Percentiles rank a stretch among this genome's conserved stretches.
These are phyloP conservation scores for Monomorium pharaonis DNA, from an alignment of 1,140 invertebrate species.

Conservation along the genomic window DNA sequence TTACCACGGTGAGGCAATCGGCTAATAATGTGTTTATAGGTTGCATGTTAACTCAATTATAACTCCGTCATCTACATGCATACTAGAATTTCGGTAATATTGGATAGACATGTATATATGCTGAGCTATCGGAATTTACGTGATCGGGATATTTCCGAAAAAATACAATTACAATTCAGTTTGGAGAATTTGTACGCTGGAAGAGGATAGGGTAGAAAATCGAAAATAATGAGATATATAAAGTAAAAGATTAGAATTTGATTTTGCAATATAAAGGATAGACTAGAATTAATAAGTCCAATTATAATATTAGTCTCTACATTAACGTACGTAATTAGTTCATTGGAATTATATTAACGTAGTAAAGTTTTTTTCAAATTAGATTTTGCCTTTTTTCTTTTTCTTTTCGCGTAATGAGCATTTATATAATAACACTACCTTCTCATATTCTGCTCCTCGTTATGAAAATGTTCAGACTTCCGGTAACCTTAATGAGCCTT, in stretches of 20 bases:
- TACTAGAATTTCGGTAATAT: background rate
- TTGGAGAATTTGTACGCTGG: background rate
- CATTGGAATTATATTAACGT: background rate
- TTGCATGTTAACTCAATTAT: background rate
- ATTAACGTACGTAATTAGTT: background rate
- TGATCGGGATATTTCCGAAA: background rate
- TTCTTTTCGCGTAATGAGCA: slow-evolving; percentile 11
- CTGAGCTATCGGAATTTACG: background rate
- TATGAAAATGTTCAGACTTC: slow-evolving; percentile 46
- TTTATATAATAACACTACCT: slow-evolving; percentile 39
- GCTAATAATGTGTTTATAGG: slow-evolving; percentile 58
- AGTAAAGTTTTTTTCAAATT: background rate
- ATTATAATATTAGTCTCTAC: background rate
- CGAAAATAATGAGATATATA: background rate
- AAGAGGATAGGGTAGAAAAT: background rate
- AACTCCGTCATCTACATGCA: background rate
- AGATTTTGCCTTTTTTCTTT: background rate
- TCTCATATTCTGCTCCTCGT: slow-evolving; percentile 45
- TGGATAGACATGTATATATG: background rate
- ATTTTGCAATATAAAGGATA: background rate
- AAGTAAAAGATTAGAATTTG: too few species aligned
- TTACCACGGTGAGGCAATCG: slow-evolving; percentile 20
- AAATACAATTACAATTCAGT: background rate
- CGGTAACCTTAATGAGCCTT: slow-evolving; percentile 29
- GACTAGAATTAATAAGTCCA: background rate